phyloP scores from a whole-genome alignment of 2,113 vertebrate species.

The Dermatemys mawii region DNA sequence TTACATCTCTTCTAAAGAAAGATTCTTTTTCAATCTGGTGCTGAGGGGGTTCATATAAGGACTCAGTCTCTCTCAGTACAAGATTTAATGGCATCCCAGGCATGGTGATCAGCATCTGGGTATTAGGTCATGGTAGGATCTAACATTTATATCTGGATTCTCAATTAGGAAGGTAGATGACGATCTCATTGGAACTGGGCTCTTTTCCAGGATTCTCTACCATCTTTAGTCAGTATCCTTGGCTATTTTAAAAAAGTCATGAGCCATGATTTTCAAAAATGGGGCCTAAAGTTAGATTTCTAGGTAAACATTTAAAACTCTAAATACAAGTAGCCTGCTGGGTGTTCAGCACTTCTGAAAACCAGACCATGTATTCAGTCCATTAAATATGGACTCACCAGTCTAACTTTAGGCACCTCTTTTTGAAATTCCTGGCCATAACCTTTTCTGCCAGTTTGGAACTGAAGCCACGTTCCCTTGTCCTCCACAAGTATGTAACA shows the following conservation, averaged over 20 bases:
- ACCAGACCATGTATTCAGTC: neutral
- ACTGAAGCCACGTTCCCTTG: neutral
- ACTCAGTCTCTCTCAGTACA: neutral
- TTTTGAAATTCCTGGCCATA: neutral
- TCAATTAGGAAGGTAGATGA: neutral
- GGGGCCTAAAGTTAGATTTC: neutral
- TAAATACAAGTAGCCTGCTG: neutral
- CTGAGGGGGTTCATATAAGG: rapidly evolving
- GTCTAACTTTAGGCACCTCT: neutral
- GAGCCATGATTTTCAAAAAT: neutral
- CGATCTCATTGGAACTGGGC: neutral
- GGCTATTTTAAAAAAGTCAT: neutral
- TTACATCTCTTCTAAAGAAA: neutral
- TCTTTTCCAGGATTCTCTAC: neutral
- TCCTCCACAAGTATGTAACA: neutral
- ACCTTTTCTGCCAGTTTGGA: neutral
- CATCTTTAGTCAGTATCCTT: neutral
- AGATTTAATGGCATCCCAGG: neutral
- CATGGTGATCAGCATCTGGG: neutral
- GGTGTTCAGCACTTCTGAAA: neutral
- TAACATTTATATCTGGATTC: neutral
- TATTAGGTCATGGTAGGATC: neutral
- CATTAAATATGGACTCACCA: neutral
- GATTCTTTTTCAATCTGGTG: neutral
- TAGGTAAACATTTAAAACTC: neutral